Evolutionary conservation across 2,888 invertebrate genomes (phyloP).

Genomic region (Diadegma fenestrale): DNA sequence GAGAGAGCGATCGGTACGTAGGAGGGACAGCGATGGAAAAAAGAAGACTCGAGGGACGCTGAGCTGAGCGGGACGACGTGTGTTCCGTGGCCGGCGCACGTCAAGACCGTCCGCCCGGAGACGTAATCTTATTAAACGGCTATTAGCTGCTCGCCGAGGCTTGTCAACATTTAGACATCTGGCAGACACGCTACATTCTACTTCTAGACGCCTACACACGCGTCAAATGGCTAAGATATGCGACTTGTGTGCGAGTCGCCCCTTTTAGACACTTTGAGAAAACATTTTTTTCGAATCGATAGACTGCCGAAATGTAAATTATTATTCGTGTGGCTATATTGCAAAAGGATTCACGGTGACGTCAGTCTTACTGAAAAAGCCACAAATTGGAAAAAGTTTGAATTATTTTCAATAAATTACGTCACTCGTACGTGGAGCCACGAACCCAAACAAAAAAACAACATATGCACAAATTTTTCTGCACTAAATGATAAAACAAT

Average conservation of each 20-base stretch:
- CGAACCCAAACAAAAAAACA: neutral
- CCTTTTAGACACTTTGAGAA: slow-evolving; percentile 31
- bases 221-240: slow-evolving; percentile 32
- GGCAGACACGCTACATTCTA: slow-evolving; percentile 83
- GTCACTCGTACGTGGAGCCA: neutral
- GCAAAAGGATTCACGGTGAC: too few species aligned
- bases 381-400: too few species aligned
- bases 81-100: slow-evolving; percentile 72
- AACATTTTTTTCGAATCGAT: neutral
- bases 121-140: slow-evolving; percentile 84
- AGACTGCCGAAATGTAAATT: slow-evolving; percentile 23
- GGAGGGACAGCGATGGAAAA: slow-evolving; percentile 29
- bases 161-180: slow-evolving; percentile 84
- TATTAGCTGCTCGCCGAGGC: slow-evolving; percentile 83
- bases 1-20: slow-evolving; percentile 3
- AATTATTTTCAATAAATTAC: neutral
- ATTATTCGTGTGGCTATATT: too few species aligned
- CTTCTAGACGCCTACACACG: slow-evolving; percentile 78
- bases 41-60: slow-evolving; percentile 51
- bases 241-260: slow-evolving; percentile 29
- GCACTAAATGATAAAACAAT: slow-evolving; percentile 5
- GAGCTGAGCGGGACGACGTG: slow-evolving; percentile 30
- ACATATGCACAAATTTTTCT: neutral
- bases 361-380: too few species aligned
- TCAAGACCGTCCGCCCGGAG: slow-evolving; percentile 81